A percentile compares a stretch with the other conserved stretches of the same genome.
Evolutionary conservation across 37 sponge, comb jelly and placozoan genomes (phyloP).

Genomic region (Beroe ovata): DNA sequence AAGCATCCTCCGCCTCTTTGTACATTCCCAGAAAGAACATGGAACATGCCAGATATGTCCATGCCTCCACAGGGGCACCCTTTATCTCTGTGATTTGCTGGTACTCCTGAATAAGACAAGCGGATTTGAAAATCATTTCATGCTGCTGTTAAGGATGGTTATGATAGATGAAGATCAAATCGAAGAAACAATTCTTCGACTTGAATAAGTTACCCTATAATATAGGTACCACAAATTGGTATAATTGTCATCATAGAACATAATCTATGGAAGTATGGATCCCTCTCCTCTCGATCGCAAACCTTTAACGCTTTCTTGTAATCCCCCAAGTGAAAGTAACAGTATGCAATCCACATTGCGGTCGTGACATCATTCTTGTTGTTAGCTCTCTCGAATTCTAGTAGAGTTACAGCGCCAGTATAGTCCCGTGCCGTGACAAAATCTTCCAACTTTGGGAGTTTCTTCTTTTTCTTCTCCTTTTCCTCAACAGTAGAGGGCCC

Average conservation of each 20-base stretch:
- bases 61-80: conserved; percentile 74
- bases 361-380: conserved; percentile 66
- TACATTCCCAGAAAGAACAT: conserved; percentile 98
- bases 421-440: conserved; percentile 86
- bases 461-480: conserved; percentile 83
- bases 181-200: too few species aligned
- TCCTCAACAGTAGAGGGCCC: conserved; percentile 67
- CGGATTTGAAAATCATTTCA: neutral
- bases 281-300: too few species aligned
- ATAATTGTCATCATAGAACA: too few species aligned
- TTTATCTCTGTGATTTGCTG: conserved; percentile 70
- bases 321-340: conserved; percentile 89
- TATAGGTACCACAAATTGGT: too few species aligned
- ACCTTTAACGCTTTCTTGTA: conserved; percentile 81
- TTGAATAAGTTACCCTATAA: too few species aligned
- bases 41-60: conserved; percentile 81
- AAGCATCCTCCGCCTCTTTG: conserved; percentile 76
- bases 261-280: too few species aligned
- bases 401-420: conserved; percentile 88
- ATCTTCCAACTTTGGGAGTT: conserved; percentile 85
- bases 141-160: too few species aligned
- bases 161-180: too few species aligned
- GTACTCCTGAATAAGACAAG: conserved; percentile 78
- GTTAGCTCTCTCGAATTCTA: conserved; percentile 77
- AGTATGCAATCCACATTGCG: conserved; percentile 90